These are phyloP conservation scores for Orius laevigatus DNA, from an alignment of 1,140 invertebrate species.

Conservation along the genomic window DNA sequence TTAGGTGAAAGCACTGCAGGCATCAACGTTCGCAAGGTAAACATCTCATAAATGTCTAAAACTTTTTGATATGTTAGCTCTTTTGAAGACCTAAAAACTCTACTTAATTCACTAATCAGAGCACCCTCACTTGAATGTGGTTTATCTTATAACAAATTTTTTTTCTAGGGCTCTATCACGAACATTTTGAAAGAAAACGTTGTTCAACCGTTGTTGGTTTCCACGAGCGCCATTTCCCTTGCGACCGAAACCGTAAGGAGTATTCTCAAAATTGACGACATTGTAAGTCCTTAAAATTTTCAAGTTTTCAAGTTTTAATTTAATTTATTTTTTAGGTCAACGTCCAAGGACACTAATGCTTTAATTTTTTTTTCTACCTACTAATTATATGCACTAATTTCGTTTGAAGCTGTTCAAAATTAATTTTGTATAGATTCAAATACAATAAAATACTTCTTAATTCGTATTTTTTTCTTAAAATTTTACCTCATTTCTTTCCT, in stretches of 20 bases:
- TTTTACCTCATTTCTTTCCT: too few species aligned
- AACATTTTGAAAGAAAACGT: slow-evolving; percentile 97
- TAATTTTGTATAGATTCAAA: too few species aligned
- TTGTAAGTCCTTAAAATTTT: slow-evolving; percentile 34
- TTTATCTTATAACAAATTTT: background rate
- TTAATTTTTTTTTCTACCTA: too few species aligned
- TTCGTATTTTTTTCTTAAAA: too few species aligned
- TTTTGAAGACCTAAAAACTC: slow-evolving; percentile 4
- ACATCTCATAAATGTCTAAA: slow-evolving; percentile 2
- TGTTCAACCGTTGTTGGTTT: slow-evolving; percentile 91
- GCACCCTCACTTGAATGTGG: background rate
- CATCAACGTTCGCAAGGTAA: slow-evolving; percentile 81
- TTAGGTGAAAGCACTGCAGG: slow-evolving; percentile 67
- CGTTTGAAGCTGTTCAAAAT: too few species aligned
- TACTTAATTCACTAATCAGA: background rate
- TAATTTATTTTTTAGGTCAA: too few species aligned
- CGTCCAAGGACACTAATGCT: too few species aligned
- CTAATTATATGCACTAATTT: too few species aligned
- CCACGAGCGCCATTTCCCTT: slow-evolving; percentile 81
- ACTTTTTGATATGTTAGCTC: slow-evolving; percentile 1
- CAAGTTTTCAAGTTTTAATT: too few species aligned
- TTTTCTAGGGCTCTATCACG: slow-evolving; percentile 64
- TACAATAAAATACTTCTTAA: too few species aligned
- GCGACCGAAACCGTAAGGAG: slow-evolving; percentile 93
- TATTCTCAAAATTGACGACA: slow-evolving; percentile 99